phyloP scores from a whole-genome alignment of 2,797 vertebrate genomes.

The Aldrovandia affinis region DNA sequence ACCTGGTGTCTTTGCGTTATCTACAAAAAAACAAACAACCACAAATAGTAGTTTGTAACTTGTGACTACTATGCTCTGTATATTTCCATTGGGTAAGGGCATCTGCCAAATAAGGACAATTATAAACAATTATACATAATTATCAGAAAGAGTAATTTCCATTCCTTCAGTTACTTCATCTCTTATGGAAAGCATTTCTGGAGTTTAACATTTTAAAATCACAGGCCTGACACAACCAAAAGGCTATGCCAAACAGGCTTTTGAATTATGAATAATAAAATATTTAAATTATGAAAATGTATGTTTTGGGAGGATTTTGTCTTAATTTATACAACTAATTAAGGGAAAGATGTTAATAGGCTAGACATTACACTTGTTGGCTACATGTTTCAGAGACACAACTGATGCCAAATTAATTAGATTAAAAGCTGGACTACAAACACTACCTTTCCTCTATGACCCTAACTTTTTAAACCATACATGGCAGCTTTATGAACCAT shows the following conservation, averaged over 20 bases:
- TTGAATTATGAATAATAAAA: background rate
- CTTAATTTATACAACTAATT: background rate
- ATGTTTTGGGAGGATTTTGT: background rate
- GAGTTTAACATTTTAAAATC: background rate
- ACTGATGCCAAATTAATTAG: background rate
- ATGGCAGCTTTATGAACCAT: too few relatives aligned
- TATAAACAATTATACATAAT: background rate
- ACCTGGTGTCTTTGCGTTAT: constrained; percentile 30
- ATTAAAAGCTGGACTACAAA: background rate
- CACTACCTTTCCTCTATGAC: background rate
- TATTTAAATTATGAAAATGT: background rate
- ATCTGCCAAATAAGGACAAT: too few relatives aligned
- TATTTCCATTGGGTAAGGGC: background rate
- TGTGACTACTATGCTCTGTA: background rate
- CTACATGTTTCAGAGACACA: background rate
- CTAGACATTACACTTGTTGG: background rate
- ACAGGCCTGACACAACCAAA: background rate
- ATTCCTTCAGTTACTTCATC: too few relatives aligned
- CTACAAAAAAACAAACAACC: background rate
- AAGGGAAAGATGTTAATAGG: background rate
- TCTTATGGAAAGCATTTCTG: background rate
- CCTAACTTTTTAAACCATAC: too few relatives aligned
- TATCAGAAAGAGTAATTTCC: background rate
- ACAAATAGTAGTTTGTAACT: background rate
- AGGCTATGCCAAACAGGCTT: background rate